Base-by-base conservation (phyloP, 2,113 vertebrate species). In the Percopsis transmontana region DNA sequence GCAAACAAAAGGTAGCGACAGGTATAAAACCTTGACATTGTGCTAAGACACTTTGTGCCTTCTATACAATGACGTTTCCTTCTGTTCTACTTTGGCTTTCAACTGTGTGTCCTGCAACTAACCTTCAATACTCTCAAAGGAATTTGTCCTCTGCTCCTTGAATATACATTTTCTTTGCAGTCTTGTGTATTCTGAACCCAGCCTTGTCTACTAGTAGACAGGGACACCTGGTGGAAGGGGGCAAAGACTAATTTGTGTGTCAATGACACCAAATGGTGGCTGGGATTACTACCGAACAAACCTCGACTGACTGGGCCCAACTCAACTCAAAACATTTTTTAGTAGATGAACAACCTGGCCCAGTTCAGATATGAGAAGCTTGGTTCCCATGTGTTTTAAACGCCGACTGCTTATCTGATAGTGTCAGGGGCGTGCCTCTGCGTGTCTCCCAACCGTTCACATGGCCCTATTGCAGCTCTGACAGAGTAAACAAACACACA, bases 401-500 rank as follows among this genome's bases (percentile, higher is more conserved):
- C 48, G 20, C 18, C 7, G n/a, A 14, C 24, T 56, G 24, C 21
- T 68, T 65, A 63, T 68, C 67, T 41, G 15, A 53, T 60, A 53
- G 51, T 58, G 54, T 38, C 4, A 23, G 21, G 18, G 15, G 45
- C 68, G 20, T 64, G 63, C 16, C 62, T 59, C 11, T 27, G 24
- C 68, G 7, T 70, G 67, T 55, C 58, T 47, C 48, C n/a, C 18
- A 9, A 56, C 45, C 53, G 57, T 65, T 54, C 13, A 18, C 58
- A 50, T 6, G 24, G 56, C 58, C 45, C 47, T 44, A 13, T 71
- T 50, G 14, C 19, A 38, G 44, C 27, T 19, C 15, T 52, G 44
- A 72, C 66, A 58, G 60, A 45, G 39, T 74, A 67, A 68, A 69
- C 52, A 83, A 38, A 68, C 55, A 70, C 47, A 61, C 51, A 71